Evolutionary conservation across 2,888 invertebrate genomes (phyloP), one percentile per base, ranked within the genome.

Genomic region (Lasioglossum leucozonium): DNA sequence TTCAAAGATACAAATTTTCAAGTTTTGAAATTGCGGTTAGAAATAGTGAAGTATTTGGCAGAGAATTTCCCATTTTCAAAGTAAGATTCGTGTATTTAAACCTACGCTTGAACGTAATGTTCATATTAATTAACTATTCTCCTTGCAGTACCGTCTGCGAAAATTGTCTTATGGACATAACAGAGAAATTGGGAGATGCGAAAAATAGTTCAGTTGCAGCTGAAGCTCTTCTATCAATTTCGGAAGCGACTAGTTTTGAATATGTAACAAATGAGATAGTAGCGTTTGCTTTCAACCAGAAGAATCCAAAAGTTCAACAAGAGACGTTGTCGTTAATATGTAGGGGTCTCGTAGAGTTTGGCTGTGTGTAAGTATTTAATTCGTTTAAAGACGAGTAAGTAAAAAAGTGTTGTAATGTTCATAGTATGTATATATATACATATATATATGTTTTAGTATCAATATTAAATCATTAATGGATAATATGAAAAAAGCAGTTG

Each of bases 251-350:
- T 6, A 97, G 96, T 44, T 95, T 99, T 16, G 98, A 98, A 79
- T 96, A 97, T 87, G 96, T 98, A 0, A 96, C 97, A 2, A 96
- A 96, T 51, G 97, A 97, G 93, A 97, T 97, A 0, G 95, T 98
- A 40, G 96, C 96, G 3, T 97, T 96, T 93, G 98, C 98, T 0
- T 98, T 98, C 95, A 95, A 95, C 16, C 98, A 98, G 95, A 98
- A 98, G 95, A 99, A 98, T 93, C 99, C 99, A 0, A 98, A 98
- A 95, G 98, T 98, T 65, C 98, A 98, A 93, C 97, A 98, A 0
- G 99, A 99, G 95, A 96, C 98, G 80, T 96, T 99, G 78, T 96
- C 96, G 81, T 99, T 99, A 98, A 96, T 98, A 85, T 95, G 97
- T 0, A 96, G 95, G 65, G 97, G 98, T 0, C 96, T 99, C 8